Base-by-base conservation (phyloP, 1,140 invertebrate genomes). In the Belonocnema kinseyi region DNA sequence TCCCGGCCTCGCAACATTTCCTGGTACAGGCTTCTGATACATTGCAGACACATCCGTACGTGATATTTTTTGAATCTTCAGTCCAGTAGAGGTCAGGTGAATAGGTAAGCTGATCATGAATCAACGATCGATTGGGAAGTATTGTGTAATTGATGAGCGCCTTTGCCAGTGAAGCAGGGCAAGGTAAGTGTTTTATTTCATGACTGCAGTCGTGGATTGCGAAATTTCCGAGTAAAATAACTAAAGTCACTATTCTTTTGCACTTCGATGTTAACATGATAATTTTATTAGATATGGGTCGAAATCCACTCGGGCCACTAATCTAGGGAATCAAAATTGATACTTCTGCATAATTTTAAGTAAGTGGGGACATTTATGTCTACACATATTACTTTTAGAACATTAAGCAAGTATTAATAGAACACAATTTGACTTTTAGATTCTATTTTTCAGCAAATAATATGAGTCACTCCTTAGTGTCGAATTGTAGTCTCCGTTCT, bases 41-140 rank as follows among this genome's bases (percentile, higher is more conserved):
- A 33, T 73, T 21, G 46, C 83, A 85, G 0, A 74, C 70, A 58
- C 83, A 85, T 40, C 80, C 83, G 11, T 73, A 77, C 3, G 74
- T 40, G 19, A 52, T 21, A n/a, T 46, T 26, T 11, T 56, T 40
- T 0, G 74, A 40, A 16, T 61, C 16, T 2, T 75, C 21, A 7
- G n/a, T 52, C 73, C 74, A 83, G 19, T 79, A 76, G 0, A 14
- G 14, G 11, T 72, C 11, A 13, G 13, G 33, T 2, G 76, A 66
- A 19, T 80, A 80, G 0, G 6, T n/a, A 3, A 75, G 16, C 8
- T 72, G 70, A 13, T 77, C 61, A 14, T 77, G 16, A 3, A 46
- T 19, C 13, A 82, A 21, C 10, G 78, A 77, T 12, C 52, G 74
- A 16, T 84, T 56, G n/a, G 17, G 3, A 11, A 77, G 19, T 61